Conservation (phyloP, 1,140 invertebrate genomes). For the Drosophila nasuta region DNA sequence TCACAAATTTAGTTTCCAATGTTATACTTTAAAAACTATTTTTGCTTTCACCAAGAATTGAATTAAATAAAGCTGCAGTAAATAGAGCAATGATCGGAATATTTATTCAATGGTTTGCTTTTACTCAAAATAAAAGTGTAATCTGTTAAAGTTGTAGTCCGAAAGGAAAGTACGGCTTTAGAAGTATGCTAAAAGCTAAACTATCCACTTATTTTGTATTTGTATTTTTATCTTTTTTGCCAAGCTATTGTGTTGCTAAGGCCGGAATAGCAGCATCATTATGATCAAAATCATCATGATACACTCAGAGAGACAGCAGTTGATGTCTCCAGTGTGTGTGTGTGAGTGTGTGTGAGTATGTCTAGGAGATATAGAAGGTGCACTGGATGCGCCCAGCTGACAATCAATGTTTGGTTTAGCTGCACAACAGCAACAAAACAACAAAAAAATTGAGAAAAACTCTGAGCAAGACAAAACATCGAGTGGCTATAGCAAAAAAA, state of each 20-base stretch:
- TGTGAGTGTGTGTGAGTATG: background rate
- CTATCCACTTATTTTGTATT: constrained; percentile 2
- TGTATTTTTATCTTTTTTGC: background rate
- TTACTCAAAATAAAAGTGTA: background rate
- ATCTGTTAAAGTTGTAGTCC: background rate
- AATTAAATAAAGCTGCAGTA: no score
- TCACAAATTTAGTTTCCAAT: no score
- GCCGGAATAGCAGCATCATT: constrained; percentile 25
- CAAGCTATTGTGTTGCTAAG: constrained; percentile 27
- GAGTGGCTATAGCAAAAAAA: constrained; percentile 59
- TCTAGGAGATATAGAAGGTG: constrained; percentile 19
- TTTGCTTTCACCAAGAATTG: no score
- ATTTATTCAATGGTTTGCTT: no score
- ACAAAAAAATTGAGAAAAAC: constrained; percentile 36
- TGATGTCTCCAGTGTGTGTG: constrained; percentile 10
- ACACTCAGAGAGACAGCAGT: constrained; percentile 2
- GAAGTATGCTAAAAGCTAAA: background rate
- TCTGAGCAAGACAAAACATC: constrained; percentile 72
- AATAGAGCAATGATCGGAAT: no score
- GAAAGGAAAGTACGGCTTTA: background rate
- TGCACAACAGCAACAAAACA: constrained; percentile 42
- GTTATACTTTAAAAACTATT: no score
- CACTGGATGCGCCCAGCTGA: constrained; percentile 53
- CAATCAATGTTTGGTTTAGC: constrained; percentile 82
- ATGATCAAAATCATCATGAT: constrained; percentile 18